Percentiles rank a stretch among this genome's conserved stretches.
Conservation (phyloP, 1,140 invertebrate species). For the Drosophila punjabiensis region DNA sequence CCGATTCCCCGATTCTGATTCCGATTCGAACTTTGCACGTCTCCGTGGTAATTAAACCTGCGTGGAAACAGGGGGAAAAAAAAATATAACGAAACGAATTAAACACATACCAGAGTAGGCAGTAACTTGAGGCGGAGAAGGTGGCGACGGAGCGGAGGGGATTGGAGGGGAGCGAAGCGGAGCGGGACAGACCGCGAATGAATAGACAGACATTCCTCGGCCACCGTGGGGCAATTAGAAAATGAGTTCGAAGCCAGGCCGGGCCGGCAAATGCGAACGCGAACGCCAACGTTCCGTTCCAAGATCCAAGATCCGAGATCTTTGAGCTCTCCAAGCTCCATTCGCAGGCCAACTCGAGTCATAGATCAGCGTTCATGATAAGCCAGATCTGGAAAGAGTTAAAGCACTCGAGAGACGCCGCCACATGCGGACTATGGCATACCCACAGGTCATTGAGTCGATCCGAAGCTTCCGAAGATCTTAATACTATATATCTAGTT, state of each 20-base stretch:
- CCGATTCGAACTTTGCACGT: conserved; percentile 57
- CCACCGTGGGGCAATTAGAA: conserved; percentile 80
- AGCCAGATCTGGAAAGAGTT: conserved; percentile 43
- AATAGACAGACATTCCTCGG: conserved; percentile 76
- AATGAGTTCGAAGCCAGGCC: conserved; percentile 72
- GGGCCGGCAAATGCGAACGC: conserved; percentile 21
- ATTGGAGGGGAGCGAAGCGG: background rate
- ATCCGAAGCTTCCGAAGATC: background rate
- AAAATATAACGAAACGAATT: conserved; percentile 17
- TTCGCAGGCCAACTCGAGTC: conserved; percentile 54
- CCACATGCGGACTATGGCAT: conserved; percentile 19
- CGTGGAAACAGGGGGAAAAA: conserved; percentile 44
- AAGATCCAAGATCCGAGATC: conserved; percentile 31
- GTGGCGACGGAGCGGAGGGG: no score
- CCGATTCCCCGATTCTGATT: conserved; percentile 37
- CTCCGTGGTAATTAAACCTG: conserved; percentile 71
- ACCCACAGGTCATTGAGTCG: conserved; percentile 2
- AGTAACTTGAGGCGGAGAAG: conserved; percentile 15
- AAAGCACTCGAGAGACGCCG: background rate
- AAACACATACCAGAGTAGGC: conserved; percentile 55
- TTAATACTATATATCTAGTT: background rate
- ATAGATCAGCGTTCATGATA: conserved; percentile 82
- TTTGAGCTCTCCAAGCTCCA: conserved; percentile 27
- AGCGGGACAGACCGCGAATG: conserved; percentile 47
- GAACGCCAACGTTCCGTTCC: conserved; percentile 42